phyloP scores from a whole-genome alignment of 2,113 vertebrate genomes.

The Aptenodytes patagonicus region DNA sequence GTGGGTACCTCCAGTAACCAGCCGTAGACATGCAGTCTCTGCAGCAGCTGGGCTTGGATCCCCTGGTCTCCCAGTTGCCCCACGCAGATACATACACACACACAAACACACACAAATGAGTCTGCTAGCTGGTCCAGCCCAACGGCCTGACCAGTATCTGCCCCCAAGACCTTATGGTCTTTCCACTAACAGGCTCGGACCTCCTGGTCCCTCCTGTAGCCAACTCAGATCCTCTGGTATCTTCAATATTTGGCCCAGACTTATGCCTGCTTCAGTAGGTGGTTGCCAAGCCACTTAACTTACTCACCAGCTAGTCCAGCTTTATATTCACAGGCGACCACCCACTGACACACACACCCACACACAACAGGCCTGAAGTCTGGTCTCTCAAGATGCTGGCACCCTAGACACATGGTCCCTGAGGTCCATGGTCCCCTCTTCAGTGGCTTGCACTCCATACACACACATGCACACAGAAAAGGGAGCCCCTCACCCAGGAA shows the following conservation, averaged over 20 bases:
- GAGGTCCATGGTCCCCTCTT: not conserved
- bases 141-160: no score
- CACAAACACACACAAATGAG: not conserved
- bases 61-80: not conserved
- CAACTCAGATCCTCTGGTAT: not conserved
- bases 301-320: not conserved
- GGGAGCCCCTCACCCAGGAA: not conserved
- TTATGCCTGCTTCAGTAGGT: not conserved
- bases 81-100: not conserved
- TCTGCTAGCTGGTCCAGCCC: not conserved
- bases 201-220: not conserved
- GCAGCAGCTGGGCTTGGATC: not conserved
- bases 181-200: accelerated
- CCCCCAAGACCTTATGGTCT: not conserved
- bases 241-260: not conserved
- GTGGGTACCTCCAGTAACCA: not conserved
- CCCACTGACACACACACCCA: not conserved
- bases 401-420: not conserved
- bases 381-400: not conserved
- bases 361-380: not conserved
- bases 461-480: accelerated
- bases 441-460: not conserved
- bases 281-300: not conserved
- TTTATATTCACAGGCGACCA: not conserved
- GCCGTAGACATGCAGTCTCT: not conserved